Evolutionary conservation across 2,888 invertebrate species (phyloP), one percentile per base, ranked within the genome.

Genomic region (Callinectes sapidus): DNA sequence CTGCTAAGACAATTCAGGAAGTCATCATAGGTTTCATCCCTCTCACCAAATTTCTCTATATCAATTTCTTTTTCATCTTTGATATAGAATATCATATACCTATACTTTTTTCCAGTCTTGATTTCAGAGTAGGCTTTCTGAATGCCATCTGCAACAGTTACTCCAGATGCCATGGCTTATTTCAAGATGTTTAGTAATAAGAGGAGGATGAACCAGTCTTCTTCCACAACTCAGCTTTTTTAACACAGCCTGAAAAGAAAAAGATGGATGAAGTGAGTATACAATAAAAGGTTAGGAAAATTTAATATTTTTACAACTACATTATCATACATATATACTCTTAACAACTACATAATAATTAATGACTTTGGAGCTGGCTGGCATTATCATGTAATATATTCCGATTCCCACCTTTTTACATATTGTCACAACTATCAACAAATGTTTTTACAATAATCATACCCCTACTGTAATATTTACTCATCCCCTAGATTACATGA

Each of bases 31-130:
- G 98, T 98, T 92, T 98, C 98, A 96, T 98, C 98, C 95, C 98
- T 97, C 95, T 97, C 93, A 54, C 94, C 94, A 93, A 55, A 93
- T 91, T 97, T 97, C 96, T 99, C 98, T 92, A 99, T 98, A 96
- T 98, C 98, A 96, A 99, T 99, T 96, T 98, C 98, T 96, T 98
- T 98, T 96, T 99, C 99, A 96, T 99, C 98, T 95, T 98, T 97
- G 96, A 99, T 98, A 96, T 97, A 98, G 96, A 98, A 99, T 96
- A 99, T 98, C 95, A 99, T 98, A 96, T 99, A 99, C 96, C 99
- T 98, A 96, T 98, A 98, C 96, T 98, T 98, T 97, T 99, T 99
- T 96, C 98, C 98, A 96, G 99, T 98, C 96, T 99, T 99, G 95
- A 99, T 98, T 96, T 98, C 98, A 96, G 85, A 54, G 85, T 85